These are phyloP conservation scores for Apotomis capreana DNA, from an alignment of 2,888 invertebrate species.

Conservation along the genomic window DNA sequence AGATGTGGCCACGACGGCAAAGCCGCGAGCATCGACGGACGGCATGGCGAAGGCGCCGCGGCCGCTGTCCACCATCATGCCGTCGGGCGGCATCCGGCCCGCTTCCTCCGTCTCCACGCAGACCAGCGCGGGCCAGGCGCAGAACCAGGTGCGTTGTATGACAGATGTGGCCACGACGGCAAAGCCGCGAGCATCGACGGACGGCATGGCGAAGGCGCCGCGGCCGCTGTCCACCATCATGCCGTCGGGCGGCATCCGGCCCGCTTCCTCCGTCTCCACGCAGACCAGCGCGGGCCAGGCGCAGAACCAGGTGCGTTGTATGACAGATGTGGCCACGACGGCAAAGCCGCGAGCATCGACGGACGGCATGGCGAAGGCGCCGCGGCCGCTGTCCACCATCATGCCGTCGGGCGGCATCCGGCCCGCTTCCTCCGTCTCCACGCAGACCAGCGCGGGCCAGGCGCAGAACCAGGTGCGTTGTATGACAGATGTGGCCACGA, in stretches of 20 bases:
- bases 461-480: conserved; percentile 75
- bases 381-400: conserved; percentile 83
- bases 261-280: conserved; percentile 92
- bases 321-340: too few relatives aligned
- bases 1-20: too few relatives aligned
- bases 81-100: conserved; percentile 86
- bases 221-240: conserved; percentile 84
- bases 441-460: conserved; percentile 87
- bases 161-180: too few relatives aligned
- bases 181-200: conserved; percentile 66
- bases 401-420: conserved; percentile 85
- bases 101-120: conserved; percentile 94
- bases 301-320: conserved; percentile 71
- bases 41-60: conserved; percentile 74
- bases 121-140: conserved; percentile 84
- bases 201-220: conserved; percentile 71
- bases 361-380: conserved; percentile 71
- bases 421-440: conserved; percentile 92
- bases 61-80: conserved; percentile 84
- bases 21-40: conserved; percentile 69
- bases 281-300: conserved; percentile 87
- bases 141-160: conserved; percentile 69
- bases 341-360: conserved; percentile 64
- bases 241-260: conserved; percentile 85
- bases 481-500: too few relatives aligned